Evolutionary conservation across 2,113 vertebrate species (phyloP).

Genomic region (Aegotheles bennettii): DNA sequence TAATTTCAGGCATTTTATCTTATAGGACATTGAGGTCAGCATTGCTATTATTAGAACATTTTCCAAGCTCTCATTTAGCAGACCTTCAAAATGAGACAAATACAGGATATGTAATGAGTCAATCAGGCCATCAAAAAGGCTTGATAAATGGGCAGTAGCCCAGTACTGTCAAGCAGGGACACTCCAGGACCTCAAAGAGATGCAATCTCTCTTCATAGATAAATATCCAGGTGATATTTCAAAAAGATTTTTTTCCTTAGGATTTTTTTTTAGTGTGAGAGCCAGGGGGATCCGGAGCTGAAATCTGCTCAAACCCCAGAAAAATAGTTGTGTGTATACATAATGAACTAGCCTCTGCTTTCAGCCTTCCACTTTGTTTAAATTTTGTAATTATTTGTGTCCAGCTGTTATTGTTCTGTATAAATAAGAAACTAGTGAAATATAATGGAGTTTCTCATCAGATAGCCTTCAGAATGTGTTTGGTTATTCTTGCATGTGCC

Average conservation of each 20-base stretch:
- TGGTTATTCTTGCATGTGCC: slow-evolving; percentile 26
- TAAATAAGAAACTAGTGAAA: slow-evolving; percentile 35
- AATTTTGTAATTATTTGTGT: slow-evolving; percentile 21
- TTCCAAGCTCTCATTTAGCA: neutral
- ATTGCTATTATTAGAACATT: neutral
- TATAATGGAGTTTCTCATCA: slow-evolving; percentile 14
- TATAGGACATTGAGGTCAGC: neutral
- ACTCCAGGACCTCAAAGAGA: neutral
- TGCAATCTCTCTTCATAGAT: neutral
- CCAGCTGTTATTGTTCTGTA: neutral
- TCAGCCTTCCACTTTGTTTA: slow-evolving; percentile 36
- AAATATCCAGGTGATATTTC: neutral
- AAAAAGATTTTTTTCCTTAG: neutral
- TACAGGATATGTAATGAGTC: neutral
- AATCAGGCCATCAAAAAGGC: neutral
- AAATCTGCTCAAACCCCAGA: neutral
- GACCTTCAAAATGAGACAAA: neutral
- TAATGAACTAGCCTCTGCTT: neutral
- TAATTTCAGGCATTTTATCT: neutral
- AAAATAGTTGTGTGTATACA: neutral
- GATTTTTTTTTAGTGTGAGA: neutral
- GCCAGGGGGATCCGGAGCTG: neutral
- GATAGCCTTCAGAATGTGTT: slow-evolving; percentile 1
- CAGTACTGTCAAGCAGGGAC: neutral
- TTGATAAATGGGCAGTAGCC: neutral